Conservation (phyloP, 2,113 vertebrate species). For the Falcunculus frontatus region DNA sequence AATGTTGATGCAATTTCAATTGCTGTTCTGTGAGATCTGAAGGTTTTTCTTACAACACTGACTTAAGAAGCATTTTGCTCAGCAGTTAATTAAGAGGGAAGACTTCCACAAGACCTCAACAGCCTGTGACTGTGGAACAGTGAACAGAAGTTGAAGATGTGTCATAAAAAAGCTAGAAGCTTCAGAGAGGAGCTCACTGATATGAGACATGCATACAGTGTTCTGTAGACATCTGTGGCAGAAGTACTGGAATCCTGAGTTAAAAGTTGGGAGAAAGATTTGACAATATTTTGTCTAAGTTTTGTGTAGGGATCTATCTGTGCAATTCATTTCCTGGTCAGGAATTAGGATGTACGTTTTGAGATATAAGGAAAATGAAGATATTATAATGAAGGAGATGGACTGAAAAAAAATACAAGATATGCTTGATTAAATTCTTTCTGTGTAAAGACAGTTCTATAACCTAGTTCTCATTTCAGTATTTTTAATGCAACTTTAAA, state of each 20-base stretch:
- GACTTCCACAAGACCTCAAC: background rate
- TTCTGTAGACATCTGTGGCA: background rate
- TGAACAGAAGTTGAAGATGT: background rate
- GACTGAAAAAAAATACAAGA: background rate
- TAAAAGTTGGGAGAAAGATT: background rate
- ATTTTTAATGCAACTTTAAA: constrained; percentile 13
- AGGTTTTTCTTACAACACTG: background rate
- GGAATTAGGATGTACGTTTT: background rate
- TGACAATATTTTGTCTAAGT: background rate
- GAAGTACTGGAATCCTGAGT: background rate
- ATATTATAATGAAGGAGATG: background rate
- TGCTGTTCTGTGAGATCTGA: background rate
- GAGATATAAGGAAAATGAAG: background rate
- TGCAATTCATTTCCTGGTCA: background rate
- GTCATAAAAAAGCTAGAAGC: background rate
- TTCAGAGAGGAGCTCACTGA: background rate
- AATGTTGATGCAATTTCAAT: background rate
- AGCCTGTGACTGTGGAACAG: background rate
- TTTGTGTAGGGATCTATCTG: background rate
- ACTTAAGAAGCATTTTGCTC: background rate
- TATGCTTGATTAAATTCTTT: background rate
- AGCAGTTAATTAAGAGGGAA: background rate
- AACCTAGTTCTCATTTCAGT: background rate
- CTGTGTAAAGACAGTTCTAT: background rate
- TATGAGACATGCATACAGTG: accelerated